phyloP scores from a whole-genome alignment of 1,140 invertebrate genomes.

The Thaumatotibia leucotreta region DNA sequence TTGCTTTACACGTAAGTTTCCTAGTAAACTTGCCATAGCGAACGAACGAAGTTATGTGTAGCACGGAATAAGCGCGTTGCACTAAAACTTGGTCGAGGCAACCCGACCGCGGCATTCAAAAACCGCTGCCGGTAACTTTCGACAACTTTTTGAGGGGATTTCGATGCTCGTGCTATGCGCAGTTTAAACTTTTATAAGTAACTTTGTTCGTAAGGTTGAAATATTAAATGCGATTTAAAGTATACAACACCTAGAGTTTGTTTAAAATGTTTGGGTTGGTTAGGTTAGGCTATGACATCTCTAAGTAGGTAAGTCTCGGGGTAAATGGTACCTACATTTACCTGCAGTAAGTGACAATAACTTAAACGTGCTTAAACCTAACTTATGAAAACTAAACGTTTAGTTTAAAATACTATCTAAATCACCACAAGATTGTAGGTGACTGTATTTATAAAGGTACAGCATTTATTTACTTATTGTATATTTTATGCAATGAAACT shows the following conservation, averaged over 20 bases:
- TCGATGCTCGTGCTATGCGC: slow-evolving; percentile 5
- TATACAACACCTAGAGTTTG: neutral
- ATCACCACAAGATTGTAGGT: no score
- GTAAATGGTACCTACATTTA: no score
- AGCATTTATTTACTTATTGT: no score
- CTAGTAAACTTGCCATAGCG: slow-evolving; percentile 32
- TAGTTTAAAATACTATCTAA: no score
- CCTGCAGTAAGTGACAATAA: no score
- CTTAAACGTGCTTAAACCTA: no score
- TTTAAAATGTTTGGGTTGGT: no score
- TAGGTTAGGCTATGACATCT: no score
- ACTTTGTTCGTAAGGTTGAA: neutral
- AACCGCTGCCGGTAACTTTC: slow-evolving; percentile 50
- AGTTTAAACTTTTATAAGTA: slow-evolving; percentile 9
- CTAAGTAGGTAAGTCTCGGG: no score
- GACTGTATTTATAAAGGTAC: no score
- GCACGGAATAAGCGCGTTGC: slow-evolving; percentile 41
- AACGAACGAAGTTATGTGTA: slow-evolving; percentile 57
- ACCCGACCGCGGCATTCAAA: slow-evolving; percentile 43
- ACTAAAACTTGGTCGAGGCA: slow-evolving; percentile 46
- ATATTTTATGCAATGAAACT: no score
- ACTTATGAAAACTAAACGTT: no score
- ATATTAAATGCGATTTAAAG: neutral
- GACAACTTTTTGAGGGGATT: slow-evolving; percentile 47
- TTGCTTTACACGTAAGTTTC: slow-evolving; percentile 15